These are phyloP conservation scores for Lobophora halterata DNA, from an alignment of 2,888 invertebrate species.

Conservation along the genomic window DNA sequence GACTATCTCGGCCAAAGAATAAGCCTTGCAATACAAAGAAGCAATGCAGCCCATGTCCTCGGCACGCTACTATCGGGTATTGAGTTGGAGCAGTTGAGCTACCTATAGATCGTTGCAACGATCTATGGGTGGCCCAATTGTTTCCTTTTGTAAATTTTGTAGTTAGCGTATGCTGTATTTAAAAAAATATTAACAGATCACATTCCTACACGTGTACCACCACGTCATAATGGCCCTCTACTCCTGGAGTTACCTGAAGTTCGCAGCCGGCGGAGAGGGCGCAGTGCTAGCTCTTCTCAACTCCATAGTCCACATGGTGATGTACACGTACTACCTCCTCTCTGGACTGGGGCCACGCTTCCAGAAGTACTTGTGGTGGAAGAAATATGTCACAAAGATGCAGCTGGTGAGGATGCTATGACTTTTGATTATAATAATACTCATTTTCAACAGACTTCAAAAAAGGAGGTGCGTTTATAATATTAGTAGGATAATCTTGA, in stretches of 20 bases:
- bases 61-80: too few relatives aligned
- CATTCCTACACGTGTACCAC: slow-evolving; percentile 95
- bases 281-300: slow-evolving; percentile 88
- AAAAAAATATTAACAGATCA: too few relatives aligned
- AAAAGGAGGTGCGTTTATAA: too few relatives aligned
- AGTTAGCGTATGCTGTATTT: too few relatives aligned
- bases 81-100: too few relatives aligned
- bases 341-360: slow-evolving; percentile 88
- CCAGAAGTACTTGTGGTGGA: slow-evolving; percentile 93
- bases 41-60: too few relatives aligned
- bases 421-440: neutral
- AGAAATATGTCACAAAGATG: slow-evolving; percentile 90
- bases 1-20: too few relatives aligned
- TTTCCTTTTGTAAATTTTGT: too few relatives aligned
- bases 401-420: slow-evolving; percentile 83
- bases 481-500: too few relatives aligned
- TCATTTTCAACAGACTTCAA: neutral
- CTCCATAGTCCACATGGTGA: slow-evolving; percentile 89
- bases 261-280: slow-evolving; percentile 89
- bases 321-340: slow-evolving; percentile 91
- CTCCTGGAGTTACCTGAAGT: slow-evolving; percentile 90
- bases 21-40: too few relatives aligned
- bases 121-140: too few relatives aligned
- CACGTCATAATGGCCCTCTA: slow-evolving; percentile 89
- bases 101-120: too few relatives aligned